A percentile compares a stretch with the other conserved stretches of the same genome.
Evolutionary conservation across 2,797 vertebrate genomes (phyloP).

Genomic region (Enteromius paludinosus): DNA sequence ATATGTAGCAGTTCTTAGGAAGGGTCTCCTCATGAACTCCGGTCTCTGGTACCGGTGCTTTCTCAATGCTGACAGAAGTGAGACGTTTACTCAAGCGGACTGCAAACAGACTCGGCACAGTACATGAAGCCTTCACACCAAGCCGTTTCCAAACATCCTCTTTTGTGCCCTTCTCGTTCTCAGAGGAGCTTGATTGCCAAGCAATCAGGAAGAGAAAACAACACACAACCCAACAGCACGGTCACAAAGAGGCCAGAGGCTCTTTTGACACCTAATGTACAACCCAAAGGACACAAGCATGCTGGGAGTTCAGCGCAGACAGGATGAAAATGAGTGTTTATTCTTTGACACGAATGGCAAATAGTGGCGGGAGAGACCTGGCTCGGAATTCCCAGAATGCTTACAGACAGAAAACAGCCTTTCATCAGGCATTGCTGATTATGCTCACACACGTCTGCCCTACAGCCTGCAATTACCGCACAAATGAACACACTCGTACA

Average conservation of each 20-base stretch:
- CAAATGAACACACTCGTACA: slow-evolving; percentile 35
- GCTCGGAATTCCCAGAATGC: slow-evolving; percentile 51
- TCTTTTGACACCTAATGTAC: background rate
- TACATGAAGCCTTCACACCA: background rate
- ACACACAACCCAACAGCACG: slow-evolving; percentile 15
- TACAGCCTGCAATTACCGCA: slow-evolving; percentile 58
- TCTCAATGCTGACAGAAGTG: background rate
- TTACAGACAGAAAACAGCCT: slow-evolving; percentile 63
- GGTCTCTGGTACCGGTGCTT: background rate
- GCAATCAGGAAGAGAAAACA: slow-evolving; percentile 2
- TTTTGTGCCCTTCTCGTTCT: slow-evolving; percentile 1
- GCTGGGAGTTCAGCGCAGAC: slow-evolving; percentile 8
- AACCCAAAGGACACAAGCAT: slow-evolving; percentile 20
- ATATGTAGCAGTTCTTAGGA: background rate
- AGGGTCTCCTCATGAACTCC: background rate
- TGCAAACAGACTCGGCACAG: slow-evolving; percentile 41
- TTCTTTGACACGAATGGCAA: slow-evolving; percentile 57
- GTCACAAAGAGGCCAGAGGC: background rate
- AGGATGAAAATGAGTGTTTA: slow-evolving; percentile 45
- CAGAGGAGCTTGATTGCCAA: background rate
- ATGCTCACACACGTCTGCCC: slow-evolving; percentile 71
- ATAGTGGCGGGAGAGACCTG: slow-evolving; percentile 52
- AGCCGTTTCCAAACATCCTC: slow-evolving; percentile 17
- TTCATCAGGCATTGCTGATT: slow-evolving; percentile 76
- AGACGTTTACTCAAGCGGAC: slow-evolving; percentile 34